These are phyloP conservation scores for Tragelaphus buxtoni DNA, from an alignment of 2,113 vertebrate species.

Conservation along the genomic window DNA sequence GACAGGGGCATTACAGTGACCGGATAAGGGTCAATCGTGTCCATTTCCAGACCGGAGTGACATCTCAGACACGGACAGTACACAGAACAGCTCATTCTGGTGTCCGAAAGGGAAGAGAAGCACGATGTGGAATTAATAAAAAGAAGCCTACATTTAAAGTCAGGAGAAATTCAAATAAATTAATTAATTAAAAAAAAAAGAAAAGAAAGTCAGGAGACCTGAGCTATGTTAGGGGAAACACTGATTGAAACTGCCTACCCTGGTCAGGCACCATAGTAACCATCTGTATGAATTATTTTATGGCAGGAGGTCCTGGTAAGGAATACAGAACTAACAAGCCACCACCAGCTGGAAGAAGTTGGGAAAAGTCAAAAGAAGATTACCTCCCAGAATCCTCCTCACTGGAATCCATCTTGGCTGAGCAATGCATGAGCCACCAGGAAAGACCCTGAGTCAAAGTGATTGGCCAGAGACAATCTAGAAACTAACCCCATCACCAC, in stretches of 20 bases:
- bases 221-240: background rate
- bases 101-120: background rate
- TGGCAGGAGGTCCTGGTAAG: background rate
- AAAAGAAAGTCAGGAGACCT: background rate
- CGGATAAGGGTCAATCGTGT: background rate
- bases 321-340: background rate
- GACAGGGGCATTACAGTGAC: background rate
- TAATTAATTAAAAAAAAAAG: background rate
- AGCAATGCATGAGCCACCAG: background rate
- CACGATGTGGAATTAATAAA: background rate
- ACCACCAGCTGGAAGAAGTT: background rate
- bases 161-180: background rate
- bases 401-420: background rate
- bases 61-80: background rate
- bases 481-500: background rate
- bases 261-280: background rate
- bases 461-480: background rate
- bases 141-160: background rate
- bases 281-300: background rate
- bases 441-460: background rate
- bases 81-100: background rate
- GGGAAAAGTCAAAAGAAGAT: background rate
- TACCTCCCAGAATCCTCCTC: background rate
- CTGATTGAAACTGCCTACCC: background rate
- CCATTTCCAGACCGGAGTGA: background rate